Evolutionary conservation across 2,113 vertebrate species (phyloP), one percentile per base, ranked within the genome.

Genomic region (human): DNA sequence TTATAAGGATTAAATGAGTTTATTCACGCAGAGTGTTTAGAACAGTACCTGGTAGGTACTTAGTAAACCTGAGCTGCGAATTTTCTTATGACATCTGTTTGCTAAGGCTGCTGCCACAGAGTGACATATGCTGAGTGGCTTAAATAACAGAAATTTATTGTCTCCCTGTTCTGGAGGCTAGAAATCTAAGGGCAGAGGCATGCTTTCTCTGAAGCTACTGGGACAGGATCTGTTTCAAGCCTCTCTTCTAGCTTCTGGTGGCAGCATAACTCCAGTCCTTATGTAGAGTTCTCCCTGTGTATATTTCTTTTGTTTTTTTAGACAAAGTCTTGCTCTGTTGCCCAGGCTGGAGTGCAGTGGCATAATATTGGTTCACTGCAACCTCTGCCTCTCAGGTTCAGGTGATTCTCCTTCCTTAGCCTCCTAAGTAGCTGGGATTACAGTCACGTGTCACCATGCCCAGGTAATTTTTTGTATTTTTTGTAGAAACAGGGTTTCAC

Each of bases 61-160:
- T 82, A 57, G 0, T 83, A 92, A 94, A 89, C 57, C 57, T 0
- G 8, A 72, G 27, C 61, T 94, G 27, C 64, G 85, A 8, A 59
- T 96, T 95, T 93, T 96, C 75, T 86, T 90, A 16, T 81, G 73
- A 59, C 61, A 82, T 68, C 38, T 95, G 55, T 64, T 84, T 96
- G 52, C 45, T 73, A 52, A 70, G 76, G 70, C 76, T 72, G 6
- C 59, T 23, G 0, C 55, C 83, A 80, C 79, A 84, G 59, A 92
- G 38, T 92, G 52, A 45, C 72, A 57, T 32, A 72, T 45, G 72
- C n/a, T 38, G 32, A 84, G n/a, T 90, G 32, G 45, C 48, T 80
- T 80, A 38, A 61, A n/a, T 18, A 55, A 93, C 43, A 57, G 90
- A 55, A 55, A 55, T 78, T 17, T 45, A 43, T 70, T 78, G 35